Evolutionary conservation across 2,113 vertebrate genomes (phyloP).

Genomic region (Ochotona curzoniae): DNA sequence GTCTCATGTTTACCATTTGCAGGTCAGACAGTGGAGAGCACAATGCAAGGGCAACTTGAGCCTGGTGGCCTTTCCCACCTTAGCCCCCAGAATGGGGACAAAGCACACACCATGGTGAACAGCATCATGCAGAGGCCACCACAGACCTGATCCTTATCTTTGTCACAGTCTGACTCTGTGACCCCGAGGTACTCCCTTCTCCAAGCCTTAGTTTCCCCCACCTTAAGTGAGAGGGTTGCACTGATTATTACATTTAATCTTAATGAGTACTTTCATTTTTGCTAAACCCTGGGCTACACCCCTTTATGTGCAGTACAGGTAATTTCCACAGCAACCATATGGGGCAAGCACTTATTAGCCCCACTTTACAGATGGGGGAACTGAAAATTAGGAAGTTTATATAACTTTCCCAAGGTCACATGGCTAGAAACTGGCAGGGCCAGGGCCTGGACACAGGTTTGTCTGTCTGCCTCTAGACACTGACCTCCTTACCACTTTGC

Average conservation of each 20-base stretch:
- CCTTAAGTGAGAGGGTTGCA: background rate
- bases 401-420: constrained; percentile 72
- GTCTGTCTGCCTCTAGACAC: background rate
- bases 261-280: constrained; percentile 40
- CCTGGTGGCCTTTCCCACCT: no score
- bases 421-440: constrained; percentile 16
- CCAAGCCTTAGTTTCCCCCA: constrained; percentile 19
- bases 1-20: background rate
- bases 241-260: constrained; percentile 36
- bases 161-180: background rate
- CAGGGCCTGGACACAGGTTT: background rate
- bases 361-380: constrained; percentile 67
- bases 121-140: background rate
- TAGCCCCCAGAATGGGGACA: background rate
- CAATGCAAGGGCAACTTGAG: fast-evolving
- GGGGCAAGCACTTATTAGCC: constrained; percentile 69
- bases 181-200: background rate
- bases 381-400: constrained; percentile 67
- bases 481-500: background rate
- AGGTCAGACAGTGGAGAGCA: background rate
- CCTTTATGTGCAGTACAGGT: constrained; percentile 20
- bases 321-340: constrained; percentile 50
- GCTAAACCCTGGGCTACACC: constrained; percentile 1
- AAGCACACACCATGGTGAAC: background rate
- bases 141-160: background rate